Base-by-base conservation (phyloP, 1,140 invertebrate genomes). In the Zaprionus vittiger region DNA sequence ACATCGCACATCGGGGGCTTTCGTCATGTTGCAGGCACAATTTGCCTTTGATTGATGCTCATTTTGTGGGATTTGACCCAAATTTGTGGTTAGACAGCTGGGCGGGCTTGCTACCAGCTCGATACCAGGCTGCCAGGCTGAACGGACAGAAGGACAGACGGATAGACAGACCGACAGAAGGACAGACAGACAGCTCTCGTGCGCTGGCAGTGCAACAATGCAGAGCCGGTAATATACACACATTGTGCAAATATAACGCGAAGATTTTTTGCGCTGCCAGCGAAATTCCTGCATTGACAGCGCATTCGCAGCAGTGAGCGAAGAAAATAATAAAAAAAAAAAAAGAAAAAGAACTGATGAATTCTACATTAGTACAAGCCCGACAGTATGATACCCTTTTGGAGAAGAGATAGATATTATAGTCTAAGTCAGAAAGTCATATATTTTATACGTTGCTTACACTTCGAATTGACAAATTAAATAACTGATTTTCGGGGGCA, bases 21-120 rank as follows among this genome's bases (percentile, higher is more conserved):
- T 74, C 65, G 68, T 69, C 57, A 68, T 71, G 73, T 52, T 65
- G 61, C 54, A 49, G 44, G 44, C 73, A 24, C 69, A 67, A 75
- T 75, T 72, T 71, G 69, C 61, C 52, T 65, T 76, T 76, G 73
- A 72, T 71, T 76, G 68, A 76, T 76, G 73, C 68, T 72, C 68
- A 76, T 76, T 72, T 76, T 72, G 73, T 65, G 61, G 61, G 68
- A 75, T 71, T 75, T 75, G 67, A 63, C 67, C 31, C 73, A 75
- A 75, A 70, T 71, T n/a, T 62, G 64, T 54, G 31, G 12, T 41
- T 52, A 52, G 47, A 52, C 47, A 52, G 47, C 22, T 52, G 47
- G 47, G 20, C 47, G 47, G 47, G 47, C n/a, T 24, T 22, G 47
- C 47, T 12, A 14, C 47, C 47, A 34, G n/a, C 17, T 5, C 24